Evolutionary conservation across 1,140 invertebrate species (phyloP).

Genomic region (Drosophila sp.): DNA sequence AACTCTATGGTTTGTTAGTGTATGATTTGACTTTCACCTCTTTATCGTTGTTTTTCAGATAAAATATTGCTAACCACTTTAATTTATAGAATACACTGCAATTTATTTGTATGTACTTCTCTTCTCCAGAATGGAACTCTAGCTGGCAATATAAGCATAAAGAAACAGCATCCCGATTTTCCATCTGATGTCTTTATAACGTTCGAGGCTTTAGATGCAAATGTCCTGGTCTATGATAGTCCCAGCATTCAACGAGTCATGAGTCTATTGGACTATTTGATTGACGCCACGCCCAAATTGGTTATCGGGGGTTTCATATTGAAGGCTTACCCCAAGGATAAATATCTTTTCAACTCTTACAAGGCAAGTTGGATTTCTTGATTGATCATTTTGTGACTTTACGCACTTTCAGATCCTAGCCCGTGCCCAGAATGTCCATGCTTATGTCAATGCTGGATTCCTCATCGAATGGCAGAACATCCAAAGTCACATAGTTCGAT

Average conservation of each 20-base stretch:
- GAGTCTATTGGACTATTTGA: constrained; percentile 52
- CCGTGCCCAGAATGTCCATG: constrained; percentile 91
- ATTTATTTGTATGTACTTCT: constrained; percentile 16
- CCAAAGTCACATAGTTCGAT: constrained; percentile 62
- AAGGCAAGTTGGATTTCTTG: constrained; percentile 84
- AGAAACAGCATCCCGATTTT: constrained; percentile 88
- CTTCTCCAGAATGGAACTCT: constrained; percentile 85
- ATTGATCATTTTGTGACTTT: too few species aligned
- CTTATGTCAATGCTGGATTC: constrained; percentile 92
- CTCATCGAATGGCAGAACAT: constrained; percentile 78
- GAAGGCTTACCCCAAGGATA: constrained; percentile 48
- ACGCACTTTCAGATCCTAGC: constrained; percentile 84
- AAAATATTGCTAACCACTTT: too few species aligned
- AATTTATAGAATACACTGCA: too few species aligned
- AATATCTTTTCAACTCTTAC: constrained; percentile 72
- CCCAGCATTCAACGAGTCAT: constrained; percentile 39
- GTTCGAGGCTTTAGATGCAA: constrained; percentile 87
- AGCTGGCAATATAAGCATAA: constrained; percentile 92
- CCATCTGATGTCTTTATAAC: constrained; percentile 91
- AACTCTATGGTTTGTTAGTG: not conserved
- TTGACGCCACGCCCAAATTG: constrained; percentile 48
- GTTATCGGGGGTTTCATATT: constrained; percentile 67
- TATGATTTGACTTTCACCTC: not conserved
- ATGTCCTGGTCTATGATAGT: constrained; percentile 68
- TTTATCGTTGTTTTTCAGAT: not conserved